Conservation (phyloP, 2,113 vertebrate genomes). For the Tetrao urogallus region DNA sequence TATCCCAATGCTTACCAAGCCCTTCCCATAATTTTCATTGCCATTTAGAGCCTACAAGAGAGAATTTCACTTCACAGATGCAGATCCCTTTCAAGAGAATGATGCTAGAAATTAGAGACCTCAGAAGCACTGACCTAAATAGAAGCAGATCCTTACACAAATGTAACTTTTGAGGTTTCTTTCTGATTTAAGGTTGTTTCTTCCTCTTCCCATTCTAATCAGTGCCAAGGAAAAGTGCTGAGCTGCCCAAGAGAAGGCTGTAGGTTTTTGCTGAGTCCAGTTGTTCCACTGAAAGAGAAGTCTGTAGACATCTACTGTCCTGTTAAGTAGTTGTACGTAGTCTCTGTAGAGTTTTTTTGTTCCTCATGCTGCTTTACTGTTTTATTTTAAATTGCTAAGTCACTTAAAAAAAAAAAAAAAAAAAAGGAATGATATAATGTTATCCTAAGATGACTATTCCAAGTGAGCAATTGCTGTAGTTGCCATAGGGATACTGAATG, state of each 20-base stretch:
- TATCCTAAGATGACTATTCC: conserved; percentile 39
- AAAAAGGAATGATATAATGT: neutral
- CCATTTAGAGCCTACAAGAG: neutral
- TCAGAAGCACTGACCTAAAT: conserved; percentile 39
- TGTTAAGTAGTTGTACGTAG: neutral
- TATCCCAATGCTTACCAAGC: neutral
- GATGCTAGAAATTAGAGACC: neutral
- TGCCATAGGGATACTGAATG: conserved; percentile 57
- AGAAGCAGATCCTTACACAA: conserved; percentile 1
- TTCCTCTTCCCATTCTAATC: neutral
- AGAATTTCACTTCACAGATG: conserved; percentile 17
- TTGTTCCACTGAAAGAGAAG: neutral
- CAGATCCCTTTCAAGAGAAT: conserved; percentile 12
- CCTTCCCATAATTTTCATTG: neutral
- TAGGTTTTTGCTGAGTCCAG: neutral
- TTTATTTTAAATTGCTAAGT: conserved; percentile 3
- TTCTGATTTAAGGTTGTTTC: conserved; percentile 20
- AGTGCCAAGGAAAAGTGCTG: neutral
- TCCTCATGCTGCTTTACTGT: neutral
- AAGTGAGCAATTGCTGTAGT: conserved; percentile 56
- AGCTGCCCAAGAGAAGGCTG: neutral
- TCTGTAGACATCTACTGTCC: neutral
- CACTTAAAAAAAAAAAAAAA: neutral
- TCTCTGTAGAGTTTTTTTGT: neutral
- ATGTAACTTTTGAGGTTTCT: conserved; percentile 18